phyloP scores from a whole-genome alignment of 1,140 invertebrate genomes.

The Diabrotica undecimpunctata region DNA sequence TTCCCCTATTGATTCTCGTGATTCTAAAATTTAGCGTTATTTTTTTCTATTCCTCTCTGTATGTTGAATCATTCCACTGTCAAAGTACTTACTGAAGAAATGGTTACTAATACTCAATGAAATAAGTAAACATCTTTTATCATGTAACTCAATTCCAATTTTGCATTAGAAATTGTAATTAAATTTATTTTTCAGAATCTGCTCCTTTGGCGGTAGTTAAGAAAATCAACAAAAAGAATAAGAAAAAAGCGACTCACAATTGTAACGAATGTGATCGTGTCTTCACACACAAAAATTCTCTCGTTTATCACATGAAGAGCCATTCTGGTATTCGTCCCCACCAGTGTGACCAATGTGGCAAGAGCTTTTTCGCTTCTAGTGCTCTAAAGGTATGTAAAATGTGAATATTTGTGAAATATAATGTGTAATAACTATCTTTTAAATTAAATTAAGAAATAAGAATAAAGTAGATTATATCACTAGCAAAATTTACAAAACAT shows the following conservation, averaged over 20 bases:
- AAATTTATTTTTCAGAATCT: conserved; percentile 17
- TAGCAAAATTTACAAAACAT: too few relatives aligned
- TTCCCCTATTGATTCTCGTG: too few relatives aligned
- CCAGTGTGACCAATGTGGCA: conserved; percentile 76
- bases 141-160: too few relatives aligned
- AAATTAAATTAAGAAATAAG: too few relatives aligned
- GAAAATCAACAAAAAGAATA: conserved; percentile 36
- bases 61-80: too few relatives aligned
- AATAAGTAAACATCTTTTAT: too few relatives aligned
- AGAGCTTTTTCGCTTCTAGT: conserved; percentile 74
- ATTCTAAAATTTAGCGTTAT: too few relatives aligned
- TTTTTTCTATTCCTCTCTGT: too few relatives aligned
- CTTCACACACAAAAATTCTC: conserved; percentile 78
- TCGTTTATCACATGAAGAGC: conserved; percentile 78
- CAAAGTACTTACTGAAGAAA: too few relatives aligned
- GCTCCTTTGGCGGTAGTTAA: conserved; percentile 26
- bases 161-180: background rate
- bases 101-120: too few relatives aligned
- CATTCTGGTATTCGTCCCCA: conserved; percentile 73
- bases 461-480: too few relatives aligned
- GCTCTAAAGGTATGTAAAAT: conserved; percentile 63
- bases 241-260: conserved; percentile 42
- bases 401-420: background rate
- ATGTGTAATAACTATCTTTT: too few relatives aligned
- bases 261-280: conserved; percentile 68